Conservation (phyloP, 2,888 invertebrate species). For the Drosophila mimetica region DNA sequence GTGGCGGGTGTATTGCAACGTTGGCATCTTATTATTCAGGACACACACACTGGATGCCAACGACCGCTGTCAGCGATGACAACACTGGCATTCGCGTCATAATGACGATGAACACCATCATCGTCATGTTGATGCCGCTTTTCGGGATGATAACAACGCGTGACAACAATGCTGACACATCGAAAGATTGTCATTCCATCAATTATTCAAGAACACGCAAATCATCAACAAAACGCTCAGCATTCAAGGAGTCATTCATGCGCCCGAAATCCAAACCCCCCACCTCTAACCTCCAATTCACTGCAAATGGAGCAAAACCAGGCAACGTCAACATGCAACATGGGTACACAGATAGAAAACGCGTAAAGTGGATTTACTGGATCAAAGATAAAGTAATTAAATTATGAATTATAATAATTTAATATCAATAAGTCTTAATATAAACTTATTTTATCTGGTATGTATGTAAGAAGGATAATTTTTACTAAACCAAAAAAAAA, state of each 20-base stretch:
- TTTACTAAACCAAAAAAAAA: too few species aligned
- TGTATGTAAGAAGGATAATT: too few species aligned
- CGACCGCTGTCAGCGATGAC: conserved; percentile 55
- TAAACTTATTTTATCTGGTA: too few species aligned
- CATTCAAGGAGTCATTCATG: conserved; percentile 59
- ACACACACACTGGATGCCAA: conserved; percentile 49
- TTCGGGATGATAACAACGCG: conserved; percentile 59
- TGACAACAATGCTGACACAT: conserved; percentile 75
- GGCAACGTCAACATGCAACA: conserved; percentile 44
- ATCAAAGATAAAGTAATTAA: too few species aligned
- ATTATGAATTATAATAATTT: too few species aligned
- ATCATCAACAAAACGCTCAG: conserved; percentile 69
- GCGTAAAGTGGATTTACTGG: background rate
- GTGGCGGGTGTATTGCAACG: conserved; percentile 56
- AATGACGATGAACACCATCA: conserved; percentile 23
- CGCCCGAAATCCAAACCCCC: background rate
- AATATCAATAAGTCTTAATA: too few species aligned
- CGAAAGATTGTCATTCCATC: conserved; percentile 76
- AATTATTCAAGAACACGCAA: conserved; percentile 77
- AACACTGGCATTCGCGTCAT: conserved; percentile 21
- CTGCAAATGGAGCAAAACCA: conserved; percentile 44
- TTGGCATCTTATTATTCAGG: conserved; percentile 66
- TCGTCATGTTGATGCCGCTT: conserved; percentile 22
- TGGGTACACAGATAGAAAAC: background rate
- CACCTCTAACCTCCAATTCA: background rate